Conservation (phyloP, 2,888 invertebrate species). For the Altica lythri region DNA sequence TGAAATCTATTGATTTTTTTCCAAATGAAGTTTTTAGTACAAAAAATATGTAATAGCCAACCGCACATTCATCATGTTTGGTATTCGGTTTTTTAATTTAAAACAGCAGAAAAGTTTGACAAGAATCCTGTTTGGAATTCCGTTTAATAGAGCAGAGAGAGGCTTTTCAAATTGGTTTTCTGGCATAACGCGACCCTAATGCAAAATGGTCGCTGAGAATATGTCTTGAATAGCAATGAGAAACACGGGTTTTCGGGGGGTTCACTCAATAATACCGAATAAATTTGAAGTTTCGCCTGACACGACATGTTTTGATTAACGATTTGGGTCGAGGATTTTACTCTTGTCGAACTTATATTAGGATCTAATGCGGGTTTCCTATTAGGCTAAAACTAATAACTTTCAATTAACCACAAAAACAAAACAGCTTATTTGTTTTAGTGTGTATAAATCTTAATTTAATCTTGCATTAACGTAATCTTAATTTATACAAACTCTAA, state of each 20-base stretch:
- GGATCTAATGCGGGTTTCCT: conserved; percentile 6
- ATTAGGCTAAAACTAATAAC: no score
- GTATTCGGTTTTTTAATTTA: conserved; percentile 25
- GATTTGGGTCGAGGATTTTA: conserved; percentile 7
- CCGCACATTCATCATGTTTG: conserved; percentile 19
- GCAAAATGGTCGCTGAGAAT: conserved; percentile 27
- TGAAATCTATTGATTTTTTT: no score
- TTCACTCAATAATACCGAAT: conserved; percentile 29
- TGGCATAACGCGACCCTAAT: conserved; percentile 31
- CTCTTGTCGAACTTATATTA: background rate
- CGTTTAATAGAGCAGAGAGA: conserved; percentile 29
- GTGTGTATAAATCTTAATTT: no score
- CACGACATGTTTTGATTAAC: conserved; percentile 22
- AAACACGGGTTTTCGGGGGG: conserved; percentile 7
- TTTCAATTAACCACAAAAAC: no score
- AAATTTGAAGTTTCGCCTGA: conserved; percentile 16
- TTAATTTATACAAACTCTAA: no score
- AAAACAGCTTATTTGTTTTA: no score
- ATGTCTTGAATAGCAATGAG: conserved; percentile 28
- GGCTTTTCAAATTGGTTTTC: conserved; percentile 37
- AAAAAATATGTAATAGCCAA: conserved; percentile 18
- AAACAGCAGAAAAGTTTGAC: conserved; percentile 23
- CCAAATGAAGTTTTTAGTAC: no score
- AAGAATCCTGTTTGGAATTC: conserved; percentile 35
- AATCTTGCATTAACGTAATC: no score